Evolutionary conservation across 2,113 vertebrate species (phyloP), one percentile per base, ranked within the genome.

Genomic region (Ardeotis arabs): DNA sequence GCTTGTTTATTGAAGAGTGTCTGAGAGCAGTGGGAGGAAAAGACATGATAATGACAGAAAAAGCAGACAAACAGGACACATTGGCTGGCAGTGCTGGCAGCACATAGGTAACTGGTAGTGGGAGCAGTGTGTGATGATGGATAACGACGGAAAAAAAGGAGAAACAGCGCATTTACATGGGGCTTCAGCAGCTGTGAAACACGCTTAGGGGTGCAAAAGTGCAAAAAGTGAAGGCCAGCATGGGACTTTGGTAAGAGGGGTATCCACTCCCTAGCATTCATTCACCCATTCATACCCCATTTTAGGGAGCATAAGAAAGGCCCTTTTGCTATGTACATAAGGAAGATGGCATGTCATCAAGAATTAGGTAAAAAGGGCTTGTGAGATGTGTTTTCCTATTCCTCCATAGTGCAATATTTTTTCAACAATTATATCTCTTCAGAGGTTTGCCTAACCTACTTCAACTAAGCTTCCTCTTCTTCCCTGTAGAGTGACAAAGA

Each of bases 311-410:
- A 7, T 23, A 29, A 83, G 58, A 87, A 66, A 1, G 4, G 21
- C 58, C 68, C 60, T 95, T 78, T 78, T 33, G 27, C 80, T 27
- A 2, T 2, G 7, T 44, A 81, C 60, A 12, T 52, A 14, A 74
- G 31, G 60, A 84, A 81, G 37, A 59, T 1, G 0, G 10, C 7
- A 3, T 15, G 18, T 59, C 0, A 0, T n/a, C 35, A 37, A 81
- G 58, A 85, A 50, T 44, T 31, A 24, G 4, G 31, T 52, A 41
- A 76, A 80, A 95, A 70, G 33, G 7, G 8, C 14, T 55, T 70
- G 5, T 16, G 25, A 92, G 25, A 84, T 60, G 47, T n/a, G 27
- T 85, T 63, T 92, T 74, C 35, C 37, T 52, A 37, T 77, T 90
- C 22, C 37, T 81, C 24, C 25, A 6, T 2, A 44, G 35, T 37